Percentiles rank a stretch among this genome's conserved stretches.
phyloP scores from a whole-genome alignment of 2,113 vertebrate genomes.

The Deroptyus accipitrinus region DNA sequence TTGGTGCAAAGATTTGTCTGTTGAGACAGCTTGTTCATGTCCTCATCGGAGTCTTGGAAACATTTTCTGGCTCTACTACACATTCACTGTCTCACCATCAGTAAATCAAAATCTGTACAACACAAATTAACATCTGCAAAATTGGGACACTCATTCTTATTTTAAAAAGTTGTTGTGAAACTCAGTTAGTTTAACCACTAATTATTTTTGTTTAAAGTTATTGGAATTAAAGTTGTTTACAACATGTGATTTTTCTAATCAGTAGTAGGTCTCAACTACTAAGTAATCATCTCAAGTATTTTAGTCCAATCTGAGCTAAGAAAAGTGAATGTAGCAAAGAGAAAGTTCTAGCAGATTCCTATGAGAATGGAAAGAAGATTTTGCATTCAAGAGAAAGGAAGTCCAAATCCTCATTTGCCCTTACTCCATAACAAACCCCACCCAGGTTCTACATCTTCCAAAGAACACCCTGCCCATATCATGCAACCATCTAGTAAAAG shows the following conservation, averaged over 20 bases:
- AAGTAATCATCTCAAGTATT: background rate
- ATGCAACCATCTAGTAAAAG: background rate
- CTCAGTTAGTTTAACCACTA: constrained; percentile 19
- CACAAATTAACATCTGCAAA: constrained; percentile 51
- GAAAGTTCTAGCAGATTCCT: constrained; percentile 13
- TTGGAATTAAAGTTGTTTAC: constrained; percentile 35
- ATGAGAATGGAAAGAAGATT: background rate
- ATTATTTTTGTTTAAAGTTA: constrained; percentile 49
- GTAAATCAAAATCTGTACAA: constrained; percentile 32
- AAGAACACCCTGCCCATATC: background rate
- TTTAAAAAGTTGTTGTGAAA: constrained; percentile 6
- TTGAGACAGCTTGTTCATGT: constrained; percentile 43
- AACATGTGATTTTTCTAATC: background rate
- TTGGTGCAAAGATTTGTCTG: constrained; percentile 49
- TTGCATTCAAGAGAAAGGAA: background rate
- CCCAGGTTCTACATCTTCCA: background rate
- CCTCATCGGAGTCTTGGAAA: constrained; percentile 26
- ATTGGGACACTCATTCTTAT: background rate
- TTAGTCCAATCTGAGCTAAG: background rate
- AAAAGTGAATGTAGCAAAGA: background rate
- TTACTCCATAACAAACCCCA: background rate
- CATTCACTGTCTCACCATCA: constrained; percentile 10
- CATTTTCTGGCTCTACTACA: constrained; percentile 42
- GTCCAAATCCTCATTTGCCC: constrained; percentile 24
- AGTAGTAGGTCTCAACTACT: background rate